Evolutionary conservation across 2,888 invertebrate genomes (phyloP), one percentile per base, ranked within the genome.

Genomic region (Lepidochrysops patricia): DNA sequence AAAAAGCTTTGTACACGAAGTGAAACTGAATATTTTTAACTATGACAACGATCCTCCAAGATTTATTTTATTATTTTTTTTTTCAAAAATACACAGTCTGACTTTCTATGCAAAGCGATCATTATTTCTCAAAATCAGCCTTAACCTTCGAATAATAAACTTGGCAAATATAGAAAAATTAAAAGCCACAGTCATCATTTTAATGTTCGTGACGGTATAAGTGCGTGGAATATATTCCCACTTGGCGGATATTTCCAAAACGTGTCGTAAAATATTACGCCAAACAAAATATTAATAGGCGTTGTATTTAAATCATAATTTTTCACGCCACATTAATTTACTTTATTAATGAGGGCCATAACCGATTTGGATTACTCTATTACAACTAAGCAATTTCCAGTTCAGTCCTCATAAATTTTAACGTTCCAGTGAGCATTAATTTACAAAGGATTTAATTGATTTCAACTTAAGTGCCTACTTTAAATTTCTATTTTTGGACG

Each of bases 241-340:
- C 43, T 43, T 23, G 23, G 19, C 43, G 19, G 19, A 43, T 19
- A 43, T 23, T 43, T 23, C n/a, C 50, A 26, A 50, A 26, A 50
- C 25, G 50, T 54, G 15, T 12, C 5, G 29, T 54, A 54, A 54
- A 54, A 52, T n/a, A 19, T 15, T 7, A 32, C 4, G 32, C 27
- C 19, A 12, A 7, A 19, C 19, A 5, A 54, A 19, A 54, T 19
- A 32, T 32, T 29, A 54, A 52, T 29, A 27, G 27, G 6, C 26
- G 15, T 29, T 12, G 19, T 27, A 27, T 52, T 54, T 32, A 54
- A 52, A 54, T 54, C 23, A 54, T 15, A 54, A 32, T 32, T 12
- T 13, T 54, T 54, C 29, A 54, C 54, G 32, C 15, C 29, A 54
- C 54, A 54, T 54, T 54, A 54, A 54, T 54, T 54, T 32, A 54